These are phyloP conservation scores for Xestia xanthographa DNA, from an alignment of 2,888 invertebrate species.

Conservation along the genomic window DNA sequence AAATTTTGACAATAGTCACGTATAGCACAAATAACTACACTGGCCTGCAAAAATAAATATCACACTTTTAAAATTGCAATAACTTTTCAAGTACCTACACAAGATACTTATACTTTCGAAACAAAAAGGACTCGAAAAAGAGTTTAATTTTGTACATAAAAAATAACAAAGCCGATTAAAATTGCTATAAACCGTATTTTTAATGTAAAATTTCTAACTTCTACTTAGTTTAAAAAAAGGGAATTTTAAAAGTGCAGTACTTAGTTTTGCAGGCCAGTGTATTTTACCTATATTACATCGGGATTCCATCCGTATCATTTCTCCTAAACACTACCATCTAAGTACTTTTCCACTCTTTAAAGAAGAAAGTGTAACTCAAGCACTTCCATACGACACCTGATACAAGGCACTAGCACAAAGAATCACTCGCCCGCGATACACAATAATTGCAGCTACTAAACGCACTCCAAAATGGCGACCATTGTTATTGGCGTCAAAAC, in stretches of 20 bases:
- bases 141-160: no score
- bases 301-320: constrained; percentile 26
- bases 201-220: no score
- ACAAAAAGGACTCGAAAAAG: no score
- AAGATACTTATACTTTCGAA: no score
- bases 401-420: constrained; percentile 46
- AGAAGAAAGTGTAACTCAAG: constrained; percentile 63
- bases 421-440: constrained; percentile 49
- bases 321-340: constrained; percentile 28
- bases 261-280: no score
- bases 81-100: no score
- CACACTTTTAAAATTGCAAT: no score
- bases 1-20: neutral
- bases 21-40: neutral
- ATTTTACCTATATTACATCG: neutral
- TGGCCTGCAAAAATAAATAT: no score
- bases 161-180: no score
- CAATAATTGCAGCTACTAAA: constrained; percentile 62
- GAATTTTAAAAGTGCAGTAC: no score
- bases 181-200: no score
- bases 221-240: no score
- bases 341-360: constrained; percentile 3
- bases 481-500: constrained; percentile 68
- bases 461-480: constrained; percentile 56
- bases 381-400: constrained; percentile 54